Conservation (phyloP, 2,113 vertebrate genomes). For the Gymnobelideus leadbeateri region DNA sequence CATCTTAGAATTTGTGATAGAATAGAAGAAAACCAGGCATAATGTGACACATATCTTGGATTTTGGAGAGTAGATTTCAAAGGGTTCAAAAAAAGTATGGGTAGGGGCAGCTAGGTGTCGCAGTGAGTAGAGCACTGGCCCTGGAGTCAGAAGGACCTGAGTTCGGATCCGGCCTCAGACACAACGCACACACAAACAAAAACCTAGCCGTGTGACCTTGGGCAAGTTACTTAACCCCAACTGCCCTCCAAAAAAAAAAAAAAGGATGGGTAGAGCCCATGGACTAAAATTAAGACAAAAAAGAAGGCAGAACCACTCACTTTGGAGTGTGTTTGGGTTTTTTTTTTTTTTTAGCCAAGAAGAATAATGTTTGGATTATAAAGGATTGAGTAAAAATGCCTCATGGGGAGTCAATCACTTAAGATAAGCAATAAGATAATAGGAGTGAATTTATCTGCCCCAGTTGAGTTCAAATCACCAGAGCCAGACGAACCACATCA, state of each 20-base stretch:
- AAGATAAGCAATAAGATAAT: not conserved
- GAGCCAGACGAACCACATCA: not conserved
- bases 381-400: not conserved
- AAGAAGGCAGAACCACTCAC: not conserved
- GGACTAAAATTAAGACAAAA: not conserved
- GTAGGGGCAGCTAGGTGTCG: no score
- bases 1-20: not conserved
- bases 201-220: no score
- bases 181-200: no score
- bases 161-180: no score
- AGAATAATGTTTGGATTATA: slow-evolving; percentile 1
- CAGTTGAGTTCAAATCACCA: not conserved
- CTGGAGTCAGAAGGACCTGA: no score
- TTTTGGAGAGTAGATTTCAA: not conserved
- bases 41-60: not conserved
- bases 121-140: no score
- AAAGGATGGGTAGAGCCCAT: not conserved
- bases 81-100: not conserved
- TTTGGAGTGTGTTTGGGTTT: not conserved
- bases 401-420: not conserved
- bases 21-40: not conserved
- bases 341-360: not conserved
- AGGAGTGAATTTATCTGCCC: not conserved
- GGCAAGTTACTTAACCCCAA: no score
- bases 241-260: no score